Evolutionary conservation across 1,140 invertebrate genomes (phyloP).

Genomic region (Diorhabda sublineata): DNA sequence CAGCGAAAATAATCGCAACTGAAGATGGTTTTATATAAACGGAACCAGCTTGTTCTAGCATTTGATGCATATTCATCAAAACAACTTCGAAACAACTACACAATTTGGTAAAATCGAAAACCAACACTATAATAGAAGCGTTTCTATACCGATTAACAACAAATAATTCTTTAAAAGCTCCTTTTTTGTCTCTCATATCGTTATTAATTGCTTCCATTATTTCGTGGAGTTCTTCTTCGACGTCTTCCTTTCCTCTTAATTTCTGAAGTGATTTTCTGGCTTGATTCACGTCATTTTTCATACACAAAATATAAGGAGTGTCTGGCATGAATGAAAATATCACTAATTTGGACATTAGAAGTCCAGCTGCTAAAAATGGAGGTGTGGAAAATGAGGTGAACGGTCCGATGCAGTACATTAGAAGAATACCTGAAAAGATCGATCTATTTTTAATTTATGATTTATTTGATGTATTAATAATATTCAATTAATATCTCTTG

Average conservation of each 20-base stretch:
- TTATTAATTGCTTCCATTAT: neutral
- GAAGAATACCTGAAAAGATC: neutral
- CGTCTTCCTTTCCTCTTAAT: conserved; percentile 56
- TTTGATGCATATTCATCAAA: conserved; percentile 33
- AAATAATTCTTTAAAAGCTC: neutral
- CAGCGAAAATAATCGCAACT: conserved; percentile 38
- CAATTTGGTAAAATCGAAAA: neutral
- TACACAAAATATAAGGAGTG: conserved; percentile 68
- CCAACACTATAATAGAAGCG: neutral
- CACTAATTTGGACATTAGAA: neutral
- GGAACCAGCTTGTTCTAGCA: conserved; percentile 33
- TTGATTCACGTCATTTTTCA: conserved; percentile 55
- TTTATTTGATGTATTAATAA: too few relatives aligned
- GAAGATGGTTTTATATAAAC: conserved; percentile 27
- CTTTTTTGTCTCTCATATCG: neutral
- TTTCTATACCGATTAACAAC: neutral
- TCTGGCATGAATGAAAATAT: conserved; percentile 59
- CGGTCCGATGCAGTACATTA: neutral
- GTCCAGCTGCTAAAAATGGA: neutral
- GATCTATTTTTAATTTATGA: too few relatives aligned
- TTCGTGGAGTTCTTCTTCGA: conserved; percentile 54
- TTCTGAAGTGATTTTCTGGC: conserved; percentile 59
- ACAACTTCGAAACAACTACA: conserved; percentile 24
- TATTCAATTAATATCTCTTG: too few relatives aligned
- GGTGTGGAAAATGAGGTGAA: neutral